Conservation (phyloP, 2,113 vertebrate genomes). For the Isurus oxyrinchus region DNA sequence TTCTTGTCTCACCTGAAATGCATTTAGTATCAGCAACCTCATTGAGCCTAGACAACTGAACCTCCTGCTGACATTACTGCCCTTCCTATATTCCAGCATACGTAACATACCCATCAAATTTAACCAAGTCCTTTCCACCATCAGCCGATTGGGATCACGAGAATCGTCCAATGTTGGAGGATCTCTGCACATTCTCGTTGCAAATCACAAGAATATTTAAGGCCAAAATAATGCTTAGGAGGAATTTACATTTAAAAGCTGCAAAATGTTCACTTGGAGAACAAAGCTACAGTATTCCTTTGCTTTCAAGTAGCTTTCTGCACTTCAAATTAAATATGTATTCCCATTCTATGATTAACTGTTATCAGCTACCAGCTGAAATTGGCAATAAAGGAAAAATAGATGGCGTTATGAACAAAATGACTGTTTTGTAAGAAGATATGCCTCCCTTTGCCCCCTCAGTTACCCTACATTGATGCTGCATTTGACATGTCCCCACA, state of each 20-base stretch:
- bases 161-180: not conserved
- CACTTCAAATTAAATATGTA: not conserved
- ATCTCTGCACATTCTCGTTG: not conserved
- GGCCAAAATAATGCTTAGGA: not conserved
- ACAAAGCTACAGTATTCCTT: not conserved
- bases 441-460: not conserved
- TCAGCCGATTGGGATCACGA: conserved; percentile 33
- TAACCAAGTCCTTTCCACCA: not conserved
- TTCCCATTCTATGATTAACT: not conserved
- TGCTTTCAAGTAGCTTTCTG: not conserved
- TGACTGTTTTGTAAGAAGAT: not conserved
- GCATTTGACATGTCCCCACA: not conserved
- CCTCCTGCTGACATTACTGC: conserved; percentile 41
- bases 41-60: conserved; percentile 30
- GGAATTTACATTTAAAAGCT: not conserved
- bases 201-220: not conserved
- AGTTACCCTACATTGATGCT: not conserved
- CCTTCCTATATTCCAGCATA: conserved; percentile 42
- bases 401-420: not conserved
- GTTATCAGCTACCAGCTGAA: not conserved
- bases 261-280: not conserved
- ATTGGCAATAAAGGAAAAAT: not conserved
- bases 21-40: conserved; percentile 42
- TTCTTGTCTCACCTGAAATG: conserved; percentile 45
- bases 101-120: conserved; percentile 42